Percentiles rank a stretch among this genome's conserved stretches.
Conservation (phyloP, 1,140 invertebrate species). For the Manduca sexta region DNA sequence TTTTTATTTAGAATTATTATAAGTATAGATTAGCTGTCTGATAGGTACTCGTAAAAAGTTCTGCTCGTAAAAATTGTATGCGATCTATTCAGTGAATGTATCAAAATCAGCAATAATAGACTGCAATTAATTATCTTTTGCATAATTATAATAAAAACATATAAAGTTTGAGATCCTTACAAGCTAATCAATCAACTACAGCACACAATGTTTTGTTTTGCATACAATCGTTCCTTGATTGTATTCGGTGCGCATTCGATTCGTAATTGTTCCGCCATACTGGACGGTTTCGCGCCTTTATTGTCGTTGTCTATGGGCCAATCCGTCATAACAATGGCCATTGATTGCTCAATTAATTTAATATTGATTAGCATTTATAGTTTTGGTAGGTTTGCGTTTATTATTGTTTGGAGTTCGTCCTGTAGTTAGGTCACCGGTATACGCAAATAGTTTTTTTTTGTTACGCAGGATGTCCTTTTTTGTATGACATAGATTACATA, state of each 20-base stretch:
- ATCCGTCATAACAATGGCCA: slow-evolving; percentile 35
- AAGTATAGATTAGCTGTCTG: no score
- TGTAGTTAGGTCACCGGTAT: background rate
- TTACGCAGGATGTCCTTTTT: no score
- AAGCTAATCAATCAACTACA: slow-evolving; percentile 6
- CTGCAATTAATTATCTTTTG: no score
- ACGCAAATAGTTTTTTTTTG: no score
- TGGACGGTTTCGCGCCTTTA: slow-evolving; percentile 31
- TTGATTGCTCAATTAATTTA: slow-evolving; percentile 31
- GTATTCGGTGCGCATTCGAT: slow-evolving; percentile 27
- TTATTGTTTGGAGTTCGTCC: background rate
- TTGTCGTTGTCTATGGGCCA: slow-evolving; percentile 27
- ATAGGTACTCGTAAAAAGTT: no score
- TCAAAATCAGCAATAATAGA: no score
- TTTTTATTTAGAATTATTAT: no score
- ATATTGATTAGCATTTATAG: slow-evolving; percentile 31
- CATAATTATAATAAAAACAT: background rate
- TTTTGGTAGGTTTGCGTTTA: background rate
- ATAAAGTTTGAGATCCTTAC: slow-evolving; percentile 10
- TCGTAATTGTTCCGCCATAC: slow-evolving; percentile 46
- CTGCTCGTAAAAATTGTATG: no score
- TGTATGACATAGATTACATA: no score
- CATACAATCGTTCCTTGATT: slow-evolving; percentile 16
- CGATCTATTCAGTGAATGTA: no score
- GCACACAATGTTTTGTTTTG: slow-evolving; percentile 10